Conservation (phyloP, 1,140 invertebrate species). For the Magallana gigas region DNA sequence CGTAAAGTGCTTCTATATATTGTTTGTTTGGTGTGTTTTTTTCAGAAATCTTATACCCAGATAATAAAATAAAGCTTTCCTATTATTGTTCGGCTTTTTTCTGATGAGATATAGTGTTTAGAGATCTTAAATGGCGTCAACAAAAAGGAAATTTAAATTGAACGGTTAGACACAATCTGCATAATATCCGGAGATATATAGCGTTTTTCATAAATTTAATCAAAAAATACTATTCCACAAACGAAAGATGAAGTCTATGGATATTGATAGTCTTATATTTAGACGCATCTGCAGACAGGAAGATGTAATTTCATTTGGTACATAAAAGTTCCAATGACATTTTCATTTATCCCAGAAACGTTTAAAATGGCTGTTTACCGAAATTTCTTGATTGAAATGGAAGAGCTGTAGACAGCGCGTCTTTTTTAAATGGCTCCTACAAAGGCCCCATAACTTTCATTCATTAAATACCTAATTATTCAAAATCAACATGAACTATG, state of each 20-base stretch:
- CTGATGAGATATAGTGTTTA: no score
- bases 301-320: not conserved
- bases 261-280: not conserved
- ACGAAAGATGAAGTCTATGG: not conserved
- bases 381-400: not conserved
- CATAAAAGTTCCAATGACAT: not conserved
- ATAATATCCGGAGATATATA: not conserved
- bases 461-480: constrained; percentile 19
- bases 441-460: not conserved
- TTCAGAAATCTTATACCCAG: no score
- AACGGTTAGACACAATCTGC: not conserved
- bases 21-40: no score
- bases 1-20: no score
- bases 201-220: not conserved
- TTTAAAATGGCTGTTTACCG: not conserved
- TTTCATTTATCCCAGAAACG: not conserved
- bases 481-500: not conserved
- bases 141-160: not conserved
- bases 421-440: not conserved
- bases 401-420: not conserved
- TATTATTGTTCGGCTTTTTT: no score
- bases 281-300: not conserved
- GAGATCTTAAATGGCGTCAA: not conserved
- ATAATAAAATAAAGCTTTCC: no score
- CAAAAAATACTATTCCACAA: not conserved